Conservation (phyloP, 2,888 invertebrate species). For the Rhamnusium bicolor region DNA sequence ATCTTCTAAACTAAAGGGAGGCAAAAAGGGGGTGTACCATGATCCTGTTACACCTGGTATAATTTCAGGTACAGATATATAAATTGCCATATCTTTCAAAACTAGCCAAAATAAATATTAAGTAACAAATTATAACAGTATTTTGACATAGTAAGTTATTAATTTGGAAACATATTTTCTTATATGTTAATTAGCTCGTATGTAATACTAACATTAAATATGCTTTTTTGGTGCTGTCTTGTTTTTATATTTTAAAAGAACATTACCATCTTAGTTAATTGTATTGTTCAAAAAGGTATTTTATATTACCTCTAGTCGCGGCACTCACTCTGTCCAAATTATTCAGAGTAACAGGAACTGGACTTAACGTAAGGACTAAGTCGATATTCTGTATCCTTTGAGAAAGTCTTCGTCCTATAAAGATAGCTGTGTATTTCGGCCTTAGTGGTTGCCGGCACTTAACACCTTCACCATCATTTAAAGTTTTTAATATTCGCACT, state of each 20-base stretch:
- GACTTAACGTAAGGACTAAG: conserved; percentile 66
- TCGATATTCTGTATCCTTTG: conserved; percentile 60
- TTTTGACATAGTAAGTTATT: no score
- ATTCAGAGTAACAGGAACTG: conserved; percentile 69
- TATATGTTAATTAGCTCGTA: background rate
- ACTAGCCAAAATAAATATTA: no score
- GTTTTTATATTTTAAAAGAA: background rate
- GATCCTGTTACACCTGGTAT: no score
- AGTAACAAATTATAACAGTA: no score
- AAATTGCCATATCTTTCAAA: no score
- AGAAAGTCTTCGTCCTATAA: conserved; percentile 64
- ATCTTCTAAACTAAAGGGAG: no score
- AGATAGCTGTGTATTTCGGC: conserved; percentile 68
- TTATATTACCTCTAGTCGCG: conserved; percentile 68
- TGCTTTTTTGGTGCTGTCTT: background rate
- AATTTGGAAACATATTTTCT: no score
- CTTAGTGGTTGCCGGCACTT: conserved; percentile 67
- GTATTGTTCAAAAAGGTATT: background rate
- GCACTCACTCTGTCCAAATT: conserved; percentile 70
- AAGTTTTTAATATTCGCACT: conserved; percentile 64
- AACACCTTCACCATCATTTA: conserved; percentile 67
- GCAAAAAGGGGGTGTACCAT: no score
- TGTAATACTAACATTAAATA: background rate
- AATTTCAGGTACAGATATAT: no score
- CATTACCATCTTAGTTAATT: background rate